These are phyloP conservation scores for Pristionchus maxplancki DNA, from an alignment of 2,888 invertebrate species.

Conservation along the genomic window DNA sequence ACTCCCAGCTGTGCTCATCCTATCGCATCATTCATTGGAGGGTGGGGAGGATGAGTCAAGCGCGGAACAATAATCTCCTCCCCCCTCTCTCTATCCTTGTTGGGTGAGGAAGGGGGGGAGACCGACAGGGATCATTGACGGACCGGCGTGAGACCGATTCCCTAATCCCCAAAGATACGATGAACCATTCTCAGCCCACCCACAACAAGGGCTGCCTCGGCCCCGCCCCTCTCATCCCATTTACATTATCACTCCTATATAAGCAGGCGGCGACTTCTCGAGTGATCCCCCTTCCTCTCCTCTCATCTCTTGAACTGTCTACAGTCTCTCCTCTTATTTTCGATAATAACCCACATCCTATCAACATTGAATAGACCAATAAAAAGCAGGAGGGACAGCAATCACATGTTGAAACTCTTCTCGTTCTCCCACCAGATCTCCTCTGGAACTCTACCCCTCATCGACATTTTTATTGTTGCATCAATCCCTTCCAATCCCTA, in stretches of 20 bases:
- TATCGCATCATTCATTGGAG: background rate
- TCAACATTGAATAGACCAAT: slow-evolving; percentile 43
- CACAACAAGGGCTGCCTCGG: background rate
- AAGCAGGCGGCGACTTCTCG: background rate
- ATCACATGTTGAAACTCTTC: slow-evolving; percentile 40
- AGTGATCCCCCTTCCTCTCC: background rate
- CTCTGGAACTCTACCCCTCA: background rate
- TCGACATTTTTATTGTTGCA: background rate
- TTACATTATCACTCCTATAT: slow-evolving; percentile 43
- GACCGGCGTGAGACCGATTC: slow-evolving; percentile 40
- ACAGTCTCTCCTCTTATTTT: background rate
- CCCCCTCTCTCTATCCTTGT: background rate
- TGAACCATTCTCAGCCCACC: slow-evolving; percentile 19
- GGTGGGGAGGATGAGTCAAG: slow-evolving; percentile 14
- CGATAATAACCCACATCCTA: slow-evolving; percentile 15
- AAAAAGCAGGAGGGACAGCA: slow-evolving; percentile 37
- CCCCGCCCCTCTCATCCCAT: background rate
- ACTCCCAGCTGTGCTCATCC: background rate
- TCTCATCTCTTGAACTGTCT: background rate
- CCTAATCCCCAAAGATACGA: background rate
- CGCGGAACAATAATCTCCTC: background rate
- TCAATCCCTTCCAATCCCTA: background rate
- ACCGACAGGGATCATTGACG: slow-evolving; percentile 17
- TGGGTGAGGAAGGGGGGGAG: background rate
- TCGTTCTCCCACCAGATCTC: background rate